phyloP scores from a whole-genome alignment of 2,888 invertebrate species.

The Chirona hameri region DNA sequence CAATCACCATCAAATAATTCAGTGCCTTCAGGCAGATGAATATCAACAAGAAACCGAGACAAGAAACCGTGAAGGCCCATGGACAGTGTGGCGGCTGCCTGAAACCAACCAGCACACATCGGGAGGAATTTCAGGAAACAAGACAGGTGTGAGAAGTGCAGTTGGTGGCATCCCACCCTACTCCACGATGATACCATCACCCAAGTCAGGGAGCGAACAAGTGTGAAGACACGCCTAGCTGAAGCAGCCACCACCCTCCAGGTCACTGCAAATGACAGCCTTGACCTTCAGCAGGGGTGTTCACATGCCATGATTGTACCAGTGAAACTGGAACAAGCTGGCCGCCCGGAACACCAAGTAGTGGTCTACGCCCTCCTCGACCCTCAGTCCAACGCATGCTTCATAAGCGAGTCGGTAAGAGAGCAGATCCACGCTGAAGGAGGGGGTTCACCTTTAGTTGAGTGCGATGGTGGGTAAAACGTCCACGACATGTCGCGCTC shows the following conservation, averaged over 20 bases:
- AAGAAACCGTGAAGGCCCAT: neutral
- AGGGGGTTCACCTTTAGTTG: slow-evolving; percentile 55
- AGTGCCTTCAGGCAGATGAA: neutral
- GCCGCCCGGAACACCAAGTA: too few relatives aligned
- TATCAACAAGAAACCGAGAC: neutral
- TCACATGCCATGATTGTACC: too few relatives aligned
- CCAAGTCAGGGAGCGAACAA: too few relatives aligned
- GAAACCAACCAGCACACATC: neutral
- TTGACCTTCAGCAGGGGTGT: too few relatives aligned
- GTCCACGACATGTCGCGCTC: neutral
- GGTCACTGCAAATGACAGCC: too few relatives aligned
- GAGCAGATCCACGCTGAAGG: neutral
- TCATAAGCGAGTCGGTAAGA: neutral
- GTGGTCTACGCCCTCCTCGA: too few relatives aligned
- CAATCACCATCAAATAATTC: neutral
- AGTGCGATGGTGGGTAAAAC: slow-evolving; percentile 47
- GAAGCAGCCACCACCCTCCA: too few relatives aligned
- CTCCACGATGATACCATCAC: neutral
- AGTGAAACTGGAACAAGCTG: too few relatives aligned
- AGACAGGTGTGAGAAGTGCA: too few relatives aligned
- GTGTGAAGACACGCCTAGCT: too few relatives aligned
- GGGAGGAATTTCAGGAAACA: too few relatives aligned
- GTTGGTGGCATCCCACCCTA: neutral
- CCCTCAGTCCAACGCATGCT: slow-evolving; percentile 14
- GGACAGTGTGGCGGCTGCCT: neutral